These are phyloP conservation scores for Caenorhabditis latens DNA, from an alignment of 1,140 invertebrate genomes.

Conservation along the genomic window DNA sequence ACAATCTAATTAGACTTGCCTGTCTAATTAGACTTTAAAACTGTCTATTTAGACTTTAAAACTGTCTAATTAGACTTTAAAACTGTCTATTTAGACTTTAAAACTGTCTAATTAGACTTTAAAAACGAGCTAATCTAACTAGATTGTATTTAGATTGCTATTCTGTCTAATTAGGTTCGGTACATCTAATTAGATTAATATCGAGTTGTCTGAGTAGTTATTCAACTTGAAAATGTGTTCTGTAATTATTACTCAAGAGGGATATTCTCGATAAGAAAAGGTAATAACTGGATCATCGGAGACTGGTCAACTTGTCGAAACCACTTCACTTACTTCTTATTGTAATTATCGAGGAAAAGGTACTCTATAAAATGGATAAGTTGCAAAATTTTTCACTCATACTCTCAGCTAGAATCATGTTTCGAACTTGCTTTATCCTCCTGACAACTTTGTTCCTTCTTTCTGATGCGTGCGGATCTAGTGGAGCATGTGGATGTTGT, in stretches of 20 bases:
- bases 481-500: conserved; percentile 62
- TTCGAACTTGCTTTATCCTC: background rate
- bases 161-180: background rate
- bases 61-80: no score
- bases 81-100: no score
- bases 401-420: background rate
- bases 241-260: conserved; percentile 1
- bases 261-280: background rate
- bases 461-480: conserved; percentile 56
- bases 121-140: no score
- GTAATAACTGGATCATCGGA: background rate
- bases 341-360: background rate
- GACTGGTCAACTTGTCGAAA: conserved; percentile 9
- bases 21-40: no score
- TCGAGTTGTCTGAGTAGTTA: no score
- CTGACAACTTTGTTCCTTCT: background rate
- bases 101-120: no score
- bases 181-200: background rate
- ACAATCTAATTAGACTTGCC: no score
- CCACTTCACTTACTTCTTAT: background rate
- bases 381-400: background rate
- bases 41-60: no score
- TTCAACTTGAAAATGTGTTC: no score
- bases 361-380: conserved; percentile 1
- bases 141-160: no score